Conservation (phyloP, 2,888 invertebrate genomes). For the Drosophila monieri region DNA sequence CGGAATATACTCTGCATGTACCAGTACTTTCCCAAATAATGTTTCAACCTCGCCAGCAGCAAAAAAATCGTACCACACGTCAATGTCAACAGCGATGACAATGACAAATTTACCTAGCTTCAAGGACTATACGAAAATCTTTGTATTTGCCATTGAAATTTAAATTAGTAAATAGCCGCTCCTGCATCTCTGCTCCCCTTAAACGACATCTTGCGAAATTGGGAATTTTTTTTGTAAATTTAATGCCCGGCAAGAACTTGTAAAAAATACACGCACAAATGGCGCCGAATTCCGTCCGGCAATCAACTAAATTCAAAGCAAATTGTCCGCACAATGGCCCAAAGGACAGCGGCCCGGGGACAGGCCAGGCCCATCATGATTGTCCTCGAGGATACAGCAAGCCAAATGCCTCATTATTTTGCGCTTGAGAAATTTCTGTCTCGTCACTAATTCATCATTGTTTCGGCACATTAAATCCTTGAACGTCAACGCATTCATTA, state of each 20-base stretch:
- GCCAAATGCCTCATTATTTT: slow-evolving; percentile 76
- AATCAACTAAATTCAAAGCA: slow-evolving; percentile 80
- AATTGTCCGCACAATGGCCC: slow-evolving; percentile 70
- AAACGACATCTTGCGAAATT: slow-evolving; percentile 45
- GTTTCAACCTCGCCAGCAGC: slow-evolving; percentile 19
- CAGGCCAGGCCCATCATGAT: slow-evolving; percentile 27
- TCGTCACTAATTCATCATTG: slow-evolving; percentile 81
- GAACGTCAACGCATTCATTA: slow-evolving; percentile 80
- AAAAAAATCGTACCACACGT: slow-evolving; percentile 63
- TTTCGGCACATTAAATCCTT: slow-evolving; percentile 81
- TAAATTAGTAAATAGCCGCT: slow-evolving; percentile 58
- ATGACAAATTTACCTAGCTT: slow-evolving; percentile 64
- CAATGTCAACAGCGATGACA: slow-evolving; percentile 77
- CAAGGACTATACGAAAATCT: slow-evolving; percentile 6
- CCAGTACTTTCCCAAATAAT: slow-evolving; percentile 29
- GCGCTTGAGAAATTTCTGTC: slow-evolving; percentile 79
- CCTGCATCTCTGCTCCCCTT: slow-evolving; percentile 40
- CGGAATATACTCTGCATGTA: background rate
- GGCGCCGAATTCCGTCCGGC: slow-evolving; percentile 74
- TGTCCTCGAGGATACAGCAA: slow-evolving; percentile 39
- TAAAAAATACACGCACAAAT: slow-evolving; percentile 44
- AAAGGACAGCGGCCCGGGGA: slow-evolving; percentile 13
- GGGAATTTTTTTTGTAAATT: slow-evolving; percentile 50
- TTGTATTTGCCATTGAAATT: slow-evolving; percentile 49
- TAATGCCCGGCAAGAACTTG: slow-evolving; percentile 50